Conservation (phyloP, 2,888 invertebrate species). For the Galerucella calmariensis region DNA sequence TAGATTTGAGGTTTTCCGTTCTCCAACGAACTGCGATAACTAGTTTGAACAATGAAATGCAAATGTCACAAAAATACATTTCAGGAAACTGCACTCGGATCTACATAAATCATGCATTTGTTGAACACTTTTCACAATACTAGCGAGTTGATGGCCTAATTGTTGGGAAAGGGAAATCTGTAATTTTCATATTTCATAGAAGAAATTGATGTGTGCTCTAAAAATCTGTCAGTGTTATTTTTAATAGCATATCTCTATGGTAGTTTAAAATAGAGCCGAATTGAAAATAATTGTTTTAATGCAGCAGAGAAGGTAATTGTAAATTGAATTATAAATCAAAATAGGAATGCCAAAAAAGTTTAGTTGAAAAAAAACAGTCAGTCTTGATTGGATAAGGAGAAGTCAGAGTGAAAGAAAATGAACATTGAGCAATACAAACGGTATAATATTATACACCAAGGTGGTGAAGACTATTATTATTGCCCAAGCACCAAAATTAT, state of each 20-base stretch:
- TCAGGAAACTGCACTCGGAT: constrained; percentile 25
- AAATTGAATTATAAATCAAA: too few species aligned
- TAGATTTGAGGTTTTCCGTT: constrained; percentile 20
- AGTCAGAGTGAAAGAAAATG: too few species aligned
- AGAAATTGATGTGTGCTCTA: neutral
- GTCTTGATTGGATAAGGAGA: too few species aligned
- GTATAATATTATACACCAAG: too few species aligned
- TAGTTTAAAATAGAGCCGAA: too few species aligned
- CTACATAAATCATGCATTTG: constrained; percentile 38
- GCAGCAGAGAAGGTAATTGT: too few species aligned
- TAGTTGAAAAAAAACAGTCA: too few species aligned
- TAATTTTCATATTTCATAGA: neutral
- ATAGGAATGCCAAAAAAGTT: too few species aligned
- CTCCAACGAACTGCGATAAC: constrained; percentile 16
- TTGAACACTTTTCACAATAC: constrained; percentile 20
- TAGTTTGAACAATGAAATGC: constrained; percentile 35
- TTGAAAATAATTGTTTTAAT: too few species aligned
- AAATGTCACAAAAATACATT: constrained; percentile 41
- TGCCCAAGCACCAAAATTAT: too few species aligned
- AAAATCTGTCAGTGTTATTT: neutral
- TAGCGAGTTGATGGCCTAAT: neutral
- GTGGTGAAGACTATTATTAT: too few species aligned
- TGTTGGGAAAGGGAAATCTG: neutral
- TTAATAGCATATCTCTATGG: neutral
- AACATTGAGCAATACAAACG: too few species aligned